Base-by-base conservation (phyloP, 2,797 vertebrate species). In the Stomatorhinus walkeri region DNA sequence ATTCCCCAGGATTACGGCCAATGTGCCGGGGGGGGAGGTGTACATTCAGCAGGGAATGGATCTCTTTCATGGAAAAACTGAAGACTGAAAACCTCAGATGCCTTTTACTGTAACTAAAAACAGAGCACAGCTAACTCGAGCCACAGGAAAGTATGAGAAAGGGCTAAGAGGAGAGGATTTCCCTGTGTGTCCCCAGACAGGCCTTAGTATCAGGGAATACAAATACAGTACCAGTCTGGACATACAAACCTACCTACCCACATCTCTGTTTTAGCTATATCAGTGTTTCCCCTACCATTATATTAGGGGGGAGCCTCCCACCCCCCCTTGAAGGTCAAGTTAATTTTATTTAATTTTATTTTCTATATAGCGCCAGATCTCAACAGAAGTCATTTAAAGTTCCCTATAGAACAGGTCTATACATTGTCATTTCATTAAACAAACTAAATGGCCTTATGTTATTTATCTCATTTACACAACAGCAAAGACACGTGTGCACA, bases 61-160 rank as follows among this genome's bases (percentile, higher is more conserved):
- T 79, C 16, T 79, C 72, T 79, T 79, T 79, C 72, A 79, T 79
- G 72, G 72, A 79, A 79, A 79, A 79, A 79, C 16, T 79, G 72
- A 79, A 79, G 36, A 79, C 0, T 43, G 72, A 43, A 72, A 49
- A 87, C 40, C 32, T 46, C 59, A 64, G 8, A 59, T 43, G 32
- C 32, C 43, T 79, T 76, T 79, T 46, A 79, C 40, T 79, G 16
- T 79, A 79, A 79, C 36, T n/a, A 43, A 79, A 79, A 79, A 79
- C 36, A 79, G 72, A 79, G 72, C 16, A 79, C 72, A 79, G 72
- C 36, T 14, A 79, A 43, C 36, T 43, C 0, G 72, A 43, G 72
- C 7, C 40, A n/a, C 72, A 79, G 72, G 72, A 43, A 79, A n/a
- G 40, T 40, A 43, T 79, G 72, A 79, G 72, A 43, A 43, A 79